Evolutionary conservation across 2,113 vertebrate species (phyloP).

Genomic region (Pipra filicauda): DNA sequence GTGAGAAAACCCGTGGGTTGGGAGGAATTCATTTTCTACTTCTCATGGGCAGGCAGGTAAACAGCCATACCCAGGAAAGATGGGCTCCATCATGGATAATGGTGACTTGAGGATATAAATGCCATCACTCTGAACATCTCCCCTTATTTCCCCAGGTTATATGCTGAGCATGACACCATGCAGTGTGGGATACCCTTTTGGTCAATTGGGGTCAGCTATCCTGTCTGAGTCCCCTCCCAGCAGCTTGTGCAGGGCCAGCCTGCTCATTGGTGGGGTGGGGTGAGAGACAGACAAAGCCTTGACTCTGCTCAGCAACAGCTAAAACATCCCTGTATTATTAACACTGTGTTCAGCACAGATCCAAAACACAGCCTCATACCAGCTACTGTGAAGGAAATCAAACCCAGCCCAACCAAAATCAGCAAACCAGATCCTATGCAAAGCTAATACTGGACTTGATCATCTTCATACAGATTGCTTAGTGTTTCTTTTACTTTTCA

Average conservation of each 20-base stretch:
- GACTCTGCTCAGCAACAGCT: background rate
- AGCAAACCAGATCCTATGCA: background rate
- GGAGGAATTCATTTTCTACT: background rate
- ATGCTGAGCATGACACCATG: background rate
- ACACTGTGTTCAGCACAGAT: background rate
- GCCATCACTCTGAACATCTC: accelerated
- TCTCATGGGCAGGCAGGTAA: background rate
- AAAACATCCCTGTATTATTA: background rate
- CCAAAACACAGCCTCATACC: background rate
- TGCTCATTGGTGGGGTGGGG: background rate
- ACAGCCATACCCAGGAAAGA: background rate
- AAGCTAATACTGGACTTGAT: background rate
- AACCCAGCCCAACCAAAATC: background rate
- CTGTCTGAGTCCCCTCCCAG: background rate
- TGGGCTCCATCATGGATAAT: background rate
- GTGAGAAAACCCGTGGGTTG: background rate
- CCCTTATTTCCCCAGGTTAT: background rate
- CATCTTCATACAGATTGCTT: background rate
- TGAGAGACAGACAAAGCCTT: background rate
- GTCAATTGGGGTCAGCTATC: background rate
- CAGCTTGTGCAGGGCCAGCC: background rate
- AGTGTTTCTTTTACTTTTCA: background rate
- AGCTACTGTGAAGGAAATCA: background rate
- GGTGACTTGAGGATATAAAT: background rate
- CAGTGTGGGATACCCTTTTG: background rate